Evolutionary conservation across 2,888 invertebrate genomes (phyloP), one percentile per base, ranked within the genome.

Genomic region (Oxycera nigricornis): DNA sequence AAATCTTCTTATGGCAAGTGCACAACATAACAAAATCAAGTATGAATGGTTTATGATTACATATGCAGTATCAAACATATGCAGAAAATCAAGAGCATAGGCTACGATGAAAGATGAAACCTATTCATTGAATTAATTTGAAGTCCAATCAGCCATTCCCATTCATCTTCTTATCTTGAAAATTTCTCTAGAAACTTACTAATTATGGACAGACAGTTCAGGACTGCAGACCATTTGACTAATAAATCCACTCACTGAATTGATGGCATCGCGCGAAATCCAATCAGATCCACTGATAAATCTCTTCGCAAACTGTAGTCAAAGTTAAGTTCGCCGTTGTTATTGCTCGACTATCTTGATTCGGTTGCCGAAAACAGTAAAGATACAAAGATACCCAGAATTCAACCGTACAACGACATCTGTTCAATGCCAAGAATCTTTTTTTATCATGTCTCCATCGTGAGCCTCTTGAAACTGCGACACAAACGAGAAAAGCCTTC

Each of bases 231-330:
- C 14, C 46, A 46, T 46, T 17, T n/a, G n/a, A 24, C 55, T 24
- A 55, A 55, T 55, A 55, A 55, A 55, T 20, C 22, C 24, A 17
- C 20, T 55, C 20, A 55, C 2, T 11, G 3, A 2, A 55, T 55
- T 55, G 24, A 55, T 62, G 35, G 39, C 62, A 26, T 30, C 20
- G 7, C 35, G 26, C n/a, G 50, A 68, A 68, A 26, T 50, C 68
- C 50, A 68, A 68, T 68, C 68, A 68, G 50, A n/a, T 22, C 4
- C 17, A 50, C 28, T 50, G 46, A 50, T 68, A 68, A 68, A 50
- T 68, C 68, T 68, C 9, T 31, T 20, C 9, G 50, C 68, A 35
- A 62, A 62, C 62, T 62, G 31, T 35, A 35, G n/a, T 35, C 35
- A 35, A 62, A 62, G 20, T 62, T 62, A 20, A 62, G 62, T 30